These are phyloP conservation scores for Ailurus styani DNA, from an alignment of 2,113 vertebrate genomes.

Conservation along the genomic window DNA sequence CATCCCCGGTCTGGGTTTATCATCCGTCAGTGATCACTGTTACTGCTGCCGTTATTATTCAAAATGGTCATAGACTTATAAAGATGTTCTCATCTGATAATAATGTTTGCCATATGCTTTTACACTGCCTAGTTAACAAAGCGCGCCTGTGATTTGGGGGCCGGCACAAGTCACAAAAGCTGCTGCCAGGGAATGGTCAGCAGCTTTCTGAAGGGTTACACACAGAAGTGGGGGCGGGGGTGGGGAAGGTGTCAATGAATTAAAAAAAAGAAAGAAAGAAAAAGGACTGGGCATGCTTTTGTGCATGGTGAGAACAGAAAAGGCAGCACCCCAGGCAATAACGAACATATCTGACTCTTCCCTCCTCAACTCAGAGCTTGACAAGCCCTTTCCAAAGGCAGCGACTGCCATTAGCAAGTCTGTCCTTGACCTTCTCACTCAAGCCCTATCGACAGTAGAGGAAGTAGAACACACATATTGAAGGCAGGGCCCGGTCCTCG, in stretches of 20 bases:
- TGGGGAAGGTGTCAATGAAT: no score
- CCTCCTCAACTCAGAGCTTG: background rate
- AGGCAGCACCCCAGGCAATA: accelerated
- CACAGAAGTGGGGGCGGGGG: accelerated
- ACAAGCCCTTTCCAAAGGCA: background rate
- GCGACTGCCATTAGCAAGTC: background rate
- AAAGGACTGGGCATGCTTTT: background rate
- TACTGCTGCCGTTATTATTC: slow-evolving; percentile 3
- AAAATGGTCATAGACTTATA: slow-evolving; percentile 36
- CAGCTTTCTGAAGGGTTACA: background rate
- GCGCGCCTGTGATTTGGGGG: background rate
- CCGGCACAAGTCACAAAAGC: background rate
- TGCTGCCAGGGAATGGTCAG: background rate
- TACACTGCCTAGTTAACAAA: background rate
- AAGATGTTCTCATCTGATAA: slow-evolving; percentile 25
- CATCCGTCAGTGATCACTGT: background rate
- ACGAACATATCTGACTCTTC: background rate
- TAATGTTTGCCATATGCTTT: slow-evolving; percentile 34
- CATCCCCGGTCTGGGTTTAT: background rate
- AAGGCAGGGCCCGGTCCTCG: background rate
- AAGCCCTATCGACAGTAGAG: background rate
- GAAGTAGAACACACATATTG: background rate
- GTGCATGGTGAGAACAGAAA: background rate
- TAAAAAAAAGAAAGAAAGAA: background rate
- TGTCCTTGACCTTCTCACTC: background rate